Evolutionary conservation across 2,113 vertebrate species (phyloP).

Genomic region (Patagioenas fasciata): DNA sequence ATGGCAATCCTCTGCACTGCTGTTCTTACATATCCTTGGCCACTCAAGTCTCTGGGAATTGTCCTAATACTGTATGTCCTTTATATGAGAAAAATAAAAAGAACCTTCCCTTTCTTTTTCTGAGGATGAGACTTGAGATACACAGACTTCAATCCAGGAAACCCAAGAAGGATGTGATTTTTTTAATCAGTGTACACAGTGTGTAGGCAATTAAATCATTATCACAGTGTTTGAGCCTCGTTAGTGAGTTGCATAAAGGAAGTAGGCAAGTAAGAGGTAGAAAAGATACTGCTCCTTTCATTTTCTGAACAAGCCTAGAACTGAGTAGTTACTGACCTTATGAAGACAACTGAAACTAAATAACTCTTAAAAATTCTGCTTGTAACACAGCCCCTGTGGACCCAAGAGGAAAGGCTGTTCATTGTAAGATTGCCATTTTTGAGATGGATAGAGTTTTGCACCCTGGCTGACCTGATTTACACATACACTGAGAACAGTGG

Average conservation of each 20-base stretch:
- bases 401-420: not conserved
- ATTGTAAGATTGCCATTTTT: not conserved
- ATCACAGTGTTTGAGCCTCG: not conserved
- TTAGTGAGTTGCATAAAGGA: not conserved
- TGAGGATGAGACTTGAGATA: not conserved
- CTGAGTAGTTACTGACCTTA: not conserved
- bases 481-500: accelerated
- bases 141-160: not conserved
- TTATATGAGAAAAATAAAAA: not conserved
- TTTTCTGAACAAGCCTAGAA: not conserved
- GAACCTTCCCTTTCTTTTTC: not conserved
- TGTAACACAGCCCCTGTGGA: not conserved
- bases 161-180: not conserved
- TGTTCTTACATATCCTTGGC: not conserved
- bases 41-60: accelerated
- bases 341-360: not conserved
- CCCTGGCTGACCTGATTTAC: not conserved
- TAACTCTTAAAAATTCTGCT: not conserved
- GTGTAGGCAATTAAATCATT: not conserved
- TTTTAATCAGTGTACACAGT: not conserved
- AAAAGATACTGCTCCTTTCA: not conserved
- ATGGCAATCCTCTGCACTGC: not conserved
- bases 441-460: not conserved
- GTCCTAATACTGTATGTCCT: not conserved
- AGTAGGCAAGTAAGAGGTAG: not conserved